Conservation (phyloP, 53 echinoderm and acorn worm genomes). For the Pentamera pediparva region DNA sequence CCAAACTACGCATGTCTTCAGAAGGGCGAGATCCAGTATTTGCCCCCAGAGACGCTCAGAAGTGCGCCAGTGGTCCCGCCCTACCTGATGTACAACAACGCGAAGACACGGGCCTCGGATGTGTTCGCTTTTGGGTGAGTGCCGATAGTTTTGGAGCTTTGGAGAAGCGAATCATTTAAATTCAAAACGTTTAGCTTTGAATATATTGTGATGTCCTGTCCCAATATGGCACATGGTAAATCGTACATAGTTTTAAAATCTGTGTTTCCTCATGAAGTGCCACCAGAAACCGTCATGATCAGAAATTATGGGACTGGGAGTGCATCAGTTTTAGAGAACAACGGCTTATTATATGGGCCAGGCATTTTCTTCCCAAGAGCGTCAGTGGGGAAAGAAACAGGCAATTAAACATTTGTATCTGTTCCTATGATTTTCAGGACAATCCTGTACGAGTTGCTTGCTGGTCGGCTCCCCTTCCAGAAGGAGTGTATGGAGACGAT, state of each 20-base stretch:
- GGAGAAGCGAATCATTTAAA: too few relatives aligned
- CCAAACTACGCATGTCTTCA: conserved; percentile 73
- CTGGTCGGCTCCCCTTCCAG: conserved; percentile 57
- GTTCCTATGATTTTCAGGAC: conserved; percentile 51
- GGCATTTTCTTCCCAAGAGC: background rate
- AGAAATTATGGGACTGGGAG: too few relatives aligned
- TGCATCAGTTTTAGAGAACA: background rate
- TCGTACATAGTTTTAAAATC: too few relatives aligned
- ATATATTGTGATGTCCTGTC: too few relatives aligned
- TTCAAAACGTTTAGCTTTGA: too few relatives aligned
- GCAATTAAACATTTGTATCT: background rate
- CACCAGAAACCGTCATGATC: too few relatives aligned
- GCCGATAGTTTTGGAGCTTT: too few relatives aligned
- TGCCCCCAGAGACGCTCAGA: conserved; percentile 84
- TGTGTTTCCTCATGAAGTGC: too few relatives aligned
- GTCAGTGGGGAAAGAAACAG: background rate
- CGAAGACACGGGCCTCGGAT: conserved; percentile 59
- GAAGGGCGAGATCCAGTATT: conserved; percentile 73
- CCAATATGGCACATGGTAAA: too few relatives aligned
- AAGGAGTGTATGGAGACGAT: conserved; percentile 52
- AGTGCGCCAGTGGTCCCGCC: conserved; percentile 54
- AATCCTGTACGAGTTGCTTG: conserved; percentile 71
- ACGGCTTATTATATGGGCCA: background rate
- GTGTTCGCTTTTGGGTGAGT: conserved; percentile 96
- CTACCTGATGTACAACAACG: conserved; percentile 45